A percentile compares a stretch with the other conserved stretches of the same genome.
Evolutionary conservation across 2,888 invertebrate species (phyloP).

Genomic region (Allophyes oxyacanthae): DNA sequence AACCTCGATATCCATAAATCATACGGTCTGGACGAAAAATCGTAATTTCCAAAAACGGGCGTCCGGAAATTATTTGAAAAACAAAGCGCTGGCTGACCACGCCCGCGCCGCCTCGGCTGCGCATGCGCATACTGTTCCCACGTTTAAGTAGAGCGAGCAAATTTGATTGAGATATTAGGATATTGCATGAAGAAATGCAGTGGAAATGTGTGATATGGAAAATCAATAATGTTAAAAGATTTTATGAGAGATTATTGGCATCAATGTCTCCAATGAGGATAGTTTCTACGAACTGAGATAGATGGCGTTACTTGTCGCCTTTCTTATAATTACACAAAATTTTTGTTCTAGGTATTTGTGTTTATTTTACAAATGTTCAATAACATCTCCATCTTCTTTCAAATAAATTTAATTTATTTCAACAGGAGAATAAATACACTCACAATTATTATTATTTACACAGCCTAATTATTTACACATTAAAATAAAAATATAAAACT

Average conservation of each 20-base stretch:
- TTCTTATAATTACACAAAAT: too few species aligned
- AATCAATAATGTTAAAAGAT: too few species aligned
- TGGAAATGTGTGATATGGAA: neutral
- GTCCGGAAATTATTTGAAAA: constrained; percentile 86
- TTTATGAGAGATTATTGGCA: neutral
- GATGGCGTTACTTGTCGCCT: constrained; percentile 36
- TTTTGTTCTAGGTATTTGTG: too few species aligned
- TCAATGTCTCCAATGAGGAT: neutral
- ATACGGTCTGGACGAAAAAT: constrained; percentile 53
- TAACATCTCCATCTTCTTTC: too few species aligned
- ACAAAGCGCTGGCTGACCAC: constrained; percentile 81
- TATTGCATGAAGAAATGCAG: neutral
- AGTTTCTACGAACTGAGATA: constrained; percentile 31
- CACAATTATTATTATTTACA: too few species aligned
- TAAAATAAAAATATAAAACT: too few species aligned
- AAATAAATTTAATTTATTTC: too few species aligned
- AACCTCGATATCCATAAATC: constrained; percentile 51
- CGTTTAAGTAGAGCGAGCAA: constrained; percentile 71
- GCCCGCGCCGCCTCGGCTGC: constrained; percentile 72
- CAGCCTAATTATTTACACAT: too few species aligned
- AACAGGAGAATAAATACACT: too few species aligned
- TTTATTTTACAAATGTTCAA: too few species aligned
- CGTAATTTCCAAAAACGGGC: constrained; percentile 76
- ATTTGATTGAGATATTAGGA: constrained; percentile 19
- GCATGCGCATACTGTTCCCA: constrained; percentile 83